Evolutionary conservation across 2,888 invertebrate genomes (phyloP).

Genomic region (Coleophora flavipennella): DNA sequence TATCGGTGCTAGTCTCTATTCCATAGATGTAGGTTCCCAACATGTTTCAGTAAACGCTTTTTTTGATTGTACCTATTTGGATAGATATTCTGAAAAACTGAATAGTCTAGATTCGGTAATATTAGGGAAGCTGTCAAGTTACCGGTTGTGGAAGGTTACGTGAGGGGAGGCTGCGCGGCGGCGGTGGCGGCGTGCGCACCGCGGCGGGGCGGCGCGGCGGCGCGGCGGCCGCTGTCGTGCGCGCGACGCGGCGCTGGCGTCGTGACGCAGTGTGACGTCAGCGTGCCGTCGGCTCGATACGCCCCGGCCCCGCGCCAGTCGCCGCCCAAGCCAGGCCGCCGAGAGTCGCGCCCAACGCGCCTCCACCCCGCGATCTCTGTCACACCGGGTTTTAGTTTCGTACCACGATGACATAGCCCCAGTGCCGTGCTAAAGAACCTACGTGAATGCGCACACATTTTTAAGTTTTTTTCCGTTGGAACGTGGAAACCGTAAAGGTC

Average conservation of each 20-base stretch:
- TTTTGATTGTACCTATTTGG: too few relatives aligned
- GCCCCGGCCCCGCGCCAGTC: slow-evolving; percentile 73
- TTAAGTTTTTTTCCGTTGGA: slow-evolving; percentile 65
- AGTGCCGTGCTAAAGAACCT: slow-evolving; percentile 64
- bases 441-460: slow-evolving; percentile 66
- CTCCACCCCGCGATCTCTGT: slow-evolving; percentile 56
- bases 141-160: slow-evolving; percentile 62
- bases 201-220: slow-evolving; percentile 45
- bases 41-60: too few relatives aligned
- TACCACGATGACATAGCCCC: slow-evolving; percentile 69
- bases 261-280: slow-evolving; percentile 81
- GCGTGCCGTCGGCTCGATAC: slow-evolving; percentile 78
- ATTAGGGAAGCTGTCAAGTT: slow-evolving; percentile 44
- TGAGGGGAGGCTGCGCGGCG: slow-evolving; percentile 31
- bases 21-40: slow-evolving; percentile 1
- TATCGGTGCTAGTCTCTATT: slow-evolving; percentile 10
- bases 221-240: slow-evolving; percentile 54
- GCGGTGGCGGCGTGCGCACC: slow-evolving; percentile 29
- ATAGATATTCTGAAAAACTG: too few relatives aligned
- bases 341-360: slow-evolving; percentile 61
- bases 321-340: slow-evolving; percentile 69
- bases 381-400: slow-evolving; percentile 69
- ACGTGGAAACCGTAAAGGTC: slow-evolving; percentile 64
- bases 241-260: slow-evolving; percentile 64
- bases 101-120: too few relatives aligned